Base-by-base conservation (phyloP, 2,888 invertebrate species). In the Lutraria lutraria region DNA sequence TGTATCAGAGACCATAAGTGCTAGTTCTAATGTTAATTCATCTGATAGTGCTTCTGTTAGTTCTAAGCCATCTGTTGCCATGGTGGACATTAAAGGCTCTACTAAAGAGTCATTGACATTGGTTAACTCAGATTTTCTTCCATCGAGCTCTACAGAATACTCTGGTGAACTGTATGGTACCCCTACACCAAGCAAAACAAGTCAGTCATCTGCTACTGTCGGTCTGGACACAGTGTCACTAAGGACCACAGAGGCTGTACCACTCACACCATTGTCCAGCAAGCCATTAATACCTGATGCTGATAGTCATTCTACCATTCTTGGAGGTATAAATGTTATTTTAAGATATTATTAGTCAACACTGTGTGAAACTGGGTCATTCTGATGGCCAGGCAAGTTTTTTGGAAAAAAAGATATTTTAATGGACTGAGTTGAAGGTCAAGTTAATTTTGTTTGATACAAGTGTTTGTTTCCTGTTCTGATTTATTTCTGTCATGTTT, bases 201-300 rank as follows among this genome's bases (percentile, higher is more conserved):
- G 68, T 21, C 86, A 83, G 52, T 68, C 85, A 34, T 76, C 90
- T 16, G 81, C 86, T 15, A 85, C 60, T 3, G 52, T 83, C 21
- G 56, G 83, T 4, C 16, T 86, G 52, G 85, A 83, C 43, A 31
- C 90, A 21, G 72, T 68, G 56, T 88, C 89, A 15, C 52, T 91
- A 19, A 90, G 84, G 85, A 88, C 91, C 12, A 92, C 91, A n/a
- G 79, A 89, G 60, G 85, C 87, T 21, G 81, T 88, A 31, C 86
- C 92, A 52, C 21, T 89, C 6, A 85, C 90, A 34, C 60, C 91
- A 29, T 82, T 89, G 3, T 87, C 87, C 63, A 83, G 83, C 25
- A 92, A 89, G 86, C 89, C 92, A 19, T 60, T 89, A 43, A 76
- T 86, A 53, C 82, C 90, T 25, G 85, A 72, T n/a, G 79, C 88